Evolutionary conservation across 2,888 invertebrate species (phyloP).

Genomic region (Desoria tigrina): DNA sequence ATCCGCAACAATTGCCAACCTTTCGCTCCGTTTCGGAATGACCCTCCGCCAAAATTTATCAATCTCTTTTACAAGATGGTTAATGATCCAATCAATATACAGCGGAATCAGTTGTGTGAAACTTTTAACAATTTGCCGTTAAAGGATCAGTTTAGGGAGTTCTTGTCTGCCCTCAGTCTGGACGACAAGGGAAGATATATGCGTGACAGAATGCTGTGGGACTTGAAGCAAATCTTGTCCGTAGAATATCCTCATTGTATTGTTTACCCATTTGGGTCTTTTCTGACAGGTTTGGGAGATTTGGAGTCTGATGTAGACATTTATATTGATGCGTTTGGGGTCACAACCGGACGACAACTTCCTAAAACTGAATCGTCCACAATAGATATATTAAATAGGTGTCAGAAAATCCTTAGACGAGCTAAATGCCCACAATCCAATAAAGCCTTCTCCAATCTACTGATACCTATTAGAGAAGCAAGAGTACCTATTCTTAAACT

Average conservation of each 20-base stretch:
- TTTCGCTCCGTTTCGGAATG: neutral
- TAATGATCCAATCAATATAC: no score
- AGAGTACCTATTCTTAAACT: slow-evolving; percentile 79
- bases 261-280: slow-evolving; percentile 17
- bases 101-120: neutral
- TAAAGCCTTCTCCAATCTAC: slow-evolving; percentile 8
- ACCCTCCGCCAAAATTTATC: neutral
- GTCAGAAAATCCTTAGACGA: slow-evolving; percentile 8
- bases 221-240: neutral
- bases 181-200: neutral
- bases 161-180: neutral
- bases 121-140: neutral
- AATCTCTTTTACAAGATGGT: no score
- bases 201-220: neutral
- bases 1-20: neutral
- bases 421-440: slow-evolving; percentile 21
- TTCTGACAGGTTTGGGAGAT: slow-evolving; percentile 33
- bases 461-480: slow-evolving; percentile 69
- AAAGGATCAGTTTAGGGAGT: slow-evolving; percentile 9
- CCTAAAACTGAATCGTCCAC: neutral
- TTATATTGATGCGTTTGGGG: slow-evolving; percentile 36
- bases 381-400: slow-evolving; percentile 14
- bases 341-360: slow-evolving; percentile 1
- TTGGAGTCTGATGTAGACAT: slow-evolving; percentile 35
- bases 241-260: neutral